A percentile compares a stretch with the other conserved stretches of the same genome.
These are phyloP conservation scores for Zosterops borbonicus DNA, from an alignment of 2,113 vertebrate genomes.

Conservation along the genomic window DNA sequence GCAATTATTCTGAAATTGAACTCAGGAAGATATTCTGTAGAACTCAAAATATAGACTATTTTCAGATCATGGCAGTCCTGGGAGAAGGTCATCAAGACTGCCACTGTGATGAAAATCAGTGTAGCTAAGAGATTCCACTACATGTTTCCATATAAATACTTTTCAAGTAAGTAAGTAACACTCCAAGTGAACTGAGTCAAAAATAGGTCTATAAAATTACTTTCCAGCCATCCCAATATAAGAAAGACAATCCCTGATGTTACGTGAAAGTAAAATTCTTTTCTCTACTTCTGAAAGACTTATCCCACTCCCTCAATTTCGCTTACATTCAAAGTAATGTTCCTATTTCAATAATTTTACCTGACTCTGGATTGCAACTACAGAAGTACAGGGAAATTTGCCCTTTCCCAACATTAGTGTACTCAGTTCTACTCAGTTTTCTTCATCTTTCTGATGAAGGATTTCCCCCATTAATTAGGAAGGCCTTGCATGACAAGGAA, in stretches of 20 bases:
- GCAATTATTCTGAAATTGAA: neutral
- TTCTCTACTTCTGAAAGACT: neutral
- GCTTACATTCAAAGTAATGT: neutral
- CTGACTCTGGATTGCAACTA: neutral
- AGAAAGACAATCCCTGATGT: neutral
- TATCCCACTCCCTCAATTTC: neutral
- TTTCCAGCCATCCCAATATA: neutral
- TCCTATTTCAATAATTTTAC: neutral
- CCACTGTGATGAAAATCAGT: neutral
- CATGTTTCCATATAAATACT: neutral
- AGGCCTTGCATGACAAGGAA: neutral
- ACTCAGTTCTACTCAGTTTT: neutral
- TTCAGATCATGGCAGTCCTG: neutral
- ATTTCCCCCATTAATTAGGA: slow-evolving; percentile 16
- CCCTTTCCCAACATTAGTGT: neutral
- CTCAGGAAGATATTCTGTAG: neutral
- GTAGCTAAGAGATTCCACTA: neutral
- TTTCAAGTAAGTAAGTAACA: neutral
- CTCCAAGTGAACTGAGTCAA: neutral
- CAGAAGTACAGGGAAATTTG: neutral
- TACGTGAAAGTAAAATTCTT: neutral
- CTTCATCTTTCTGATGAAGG: neutral
- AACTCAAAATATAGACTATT: neutral
- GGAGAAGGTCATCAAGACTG: neutral
- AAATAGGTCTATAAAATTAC: neutral